A percentile compares a stretch with the other conserved stretches of the same genome.
Conservation (phyloP, 2,113 vertebrate species). For the Corythaeola cristata region DNA sequence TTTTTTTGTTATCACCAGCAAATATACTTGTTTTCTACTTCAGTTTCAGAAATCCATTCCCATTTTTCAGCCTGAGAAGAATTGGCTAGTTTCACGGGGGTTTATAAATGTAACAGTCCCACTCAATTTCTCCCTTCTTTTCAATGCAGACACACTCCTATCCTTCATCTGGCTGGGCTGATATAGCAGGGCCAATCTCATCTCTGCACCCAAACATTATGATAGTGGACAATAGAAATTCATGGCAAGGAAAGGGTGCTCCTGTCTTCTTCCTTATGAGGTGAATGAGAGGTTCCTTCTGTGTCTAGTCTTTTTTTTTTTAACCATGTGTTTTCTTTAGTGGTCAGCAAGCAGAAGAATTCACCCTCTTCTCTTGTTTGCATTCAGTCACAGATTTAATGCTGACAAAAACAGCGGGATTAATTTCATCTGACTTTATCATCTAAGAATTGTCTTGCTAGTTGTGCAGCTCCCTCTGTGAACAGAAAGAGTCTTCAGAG, state of each 20-base stretch:
- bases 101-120: not conserved
- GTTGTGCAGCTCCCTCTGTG: not conserved
- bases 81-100: not conserved
- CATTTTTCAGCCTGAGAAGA: not conserved
- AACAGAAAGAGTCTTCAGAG: not conserved
- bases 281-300: slow-evolving; percentile 29
- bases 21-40: not conserved
- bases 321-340: not conserved
- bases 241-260: not conserved
- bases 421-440: not conserved
- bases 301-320: not conserved
- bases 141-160: not conserved
- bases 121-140: not conserved
- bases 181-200: slow-evolving; percentile 17
- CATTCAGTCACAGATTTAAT: not conserved
- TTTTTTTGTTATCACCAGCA: not conserved
- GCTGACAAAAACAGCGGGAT: not conserved
- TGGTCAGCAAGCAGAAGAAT: not conserved
- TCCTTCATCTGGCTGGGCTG: slow-evolving; percentile 18
- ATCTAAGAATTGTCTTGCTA: not conserved
- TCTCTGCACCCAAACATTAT: slow-evolving; percentile 24
- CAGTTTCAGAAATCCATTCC: not conserved
- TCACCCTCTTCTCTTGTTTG: not conserved
- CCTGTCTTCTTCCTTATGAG: slow-evolving; percentile 11
- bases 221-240: not conserved